A percentile compares a stretch with the other conserved stretches of the same genome.
These are phyloP conservation scores for Epizoanthus illoricatus DNA, from an alignment of 92 coral and sea anemone genomes.

Conservation along the genomic window DNA sequence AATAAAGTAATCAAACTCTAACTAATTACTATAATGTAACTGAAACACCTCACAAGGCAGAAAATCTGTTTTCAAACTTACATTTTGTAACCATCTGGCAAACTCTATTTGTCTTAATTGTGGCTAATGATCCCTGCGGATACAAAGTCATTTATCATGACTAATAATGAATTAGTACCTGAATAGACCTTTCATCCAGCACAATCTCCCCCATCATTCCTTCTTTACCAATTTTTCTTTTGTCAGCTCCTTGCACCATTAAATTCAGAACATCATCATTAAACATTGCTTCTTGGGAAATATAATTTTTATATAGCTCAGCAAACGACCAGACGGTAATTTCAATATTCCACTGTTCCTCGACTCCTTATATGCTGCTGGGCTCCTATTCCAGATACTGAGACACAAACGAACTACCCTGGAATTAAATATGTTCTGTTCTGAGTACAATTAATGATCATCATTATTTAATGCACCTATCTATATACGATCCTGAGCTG, in stretches of 20 bases:
- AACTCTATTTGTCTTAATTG: too few species aligned
- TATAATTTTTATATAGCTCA: slow-evolving; percentile 43
- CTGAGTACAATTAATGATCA: too few species aligned
- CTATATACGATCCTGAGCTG: too few species aligned
- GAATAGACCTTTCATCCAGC: slow-evolving; percentile 64
- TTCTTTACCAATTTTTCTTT: slow-evolving; percentile 13
- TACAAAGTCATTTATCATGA: too few species aligned
- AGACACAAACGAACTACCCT: slow-evolving; percentile 56
- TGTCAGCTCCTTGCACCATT: slow-evolving; percentile 48
- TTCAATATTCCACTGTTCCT: slow-evolving; percentile 41
- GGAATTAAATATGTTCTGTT: too few species aligned
- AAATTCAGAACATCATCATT: slow-evolving; percentile 46
- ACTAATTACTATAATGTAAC: too few species aligned
- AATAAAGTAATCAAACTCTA: too few species aligned
- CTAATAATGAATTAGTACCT: slow-evolving; percentile 15
- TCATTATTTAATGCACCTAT: too few species aligned
- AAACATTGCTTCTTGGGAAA: slow-evolving; percentile 16
- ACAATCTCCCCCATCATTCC: slow-evolving; percentile 52
- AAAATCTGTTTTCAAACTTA: too few species aligned
- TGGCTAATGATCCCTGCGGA: too few species aligned
- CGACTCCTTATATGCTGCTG: slow-evolving; percentile 50
- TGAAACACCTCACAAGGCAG: too few species aligned
- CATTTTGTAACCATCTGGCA: too few species aligned
- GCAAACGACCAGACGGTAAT: slow-evolving; percentile 49
- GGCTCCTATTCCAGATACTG: slow-evolving; percentile 52